Base-by-base conservation (phyloP, 2,888 invertebrate species). In the Keiferia lycopersicella region DNA sequence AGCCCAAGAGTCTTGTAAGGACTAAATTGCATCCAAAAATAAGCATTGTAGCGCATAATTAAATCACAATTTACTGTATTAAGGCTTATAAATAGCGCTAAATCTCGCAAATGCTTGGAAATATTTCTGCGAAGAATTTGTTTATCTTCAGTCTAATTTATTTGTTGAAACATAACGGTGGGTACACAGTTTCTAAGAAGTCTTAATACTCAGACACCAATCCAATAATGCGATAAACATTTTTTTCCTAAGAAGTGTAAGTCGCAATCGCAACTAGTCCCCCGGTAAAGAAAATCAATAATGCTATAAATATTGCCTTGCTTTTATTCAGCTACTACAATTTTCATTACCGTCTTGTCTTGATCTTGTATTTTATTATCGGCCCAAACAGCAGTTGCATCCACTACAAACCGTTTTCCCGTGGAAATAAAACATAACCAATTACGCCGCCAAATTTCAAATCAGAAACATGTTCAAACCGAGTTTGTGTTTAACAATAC, bases 41-140 rank as follows among this genome's bases (percentile, higher is more conserved):
- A 50, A 39, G 41, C 30, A 50, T 59, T 18, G 56, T 38, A 61
- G 14, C 22, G 61, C 26, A 16, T 64, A 66, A 66, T 66, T 59
- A 66, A 58, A 11, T n/a, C n/a, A 20, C 16, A 64, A 66, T 66
- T 66, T 66, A 66, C 64, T 59, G 64, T 39, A 58, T 62, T 64
- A 66, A 62, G 66, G 39, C 64, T 53, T 64, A 53, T 53, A 66
- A 63, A 61, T 61, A 48, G 8, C 30, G 56, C n/a, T 22, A 51
- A 64, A 64, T 45, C 59, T 62, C 20, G 16, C 53, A 39, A 26
- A 10, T 41, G 34, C 59, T 63, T 61, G 30, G 62, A 48, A 30
- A 16, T 26, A 10, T 34, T 56, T 34, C 14, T 20, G 26, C 51
- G 26, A 26, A 22, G 41, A 53, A 53, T 59, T 65, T 62, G 51